Evolutionary conservation across 2,888 invertebrate species (phyloP).

Genomic region (Omphaloscelis lunosa): DNA sequence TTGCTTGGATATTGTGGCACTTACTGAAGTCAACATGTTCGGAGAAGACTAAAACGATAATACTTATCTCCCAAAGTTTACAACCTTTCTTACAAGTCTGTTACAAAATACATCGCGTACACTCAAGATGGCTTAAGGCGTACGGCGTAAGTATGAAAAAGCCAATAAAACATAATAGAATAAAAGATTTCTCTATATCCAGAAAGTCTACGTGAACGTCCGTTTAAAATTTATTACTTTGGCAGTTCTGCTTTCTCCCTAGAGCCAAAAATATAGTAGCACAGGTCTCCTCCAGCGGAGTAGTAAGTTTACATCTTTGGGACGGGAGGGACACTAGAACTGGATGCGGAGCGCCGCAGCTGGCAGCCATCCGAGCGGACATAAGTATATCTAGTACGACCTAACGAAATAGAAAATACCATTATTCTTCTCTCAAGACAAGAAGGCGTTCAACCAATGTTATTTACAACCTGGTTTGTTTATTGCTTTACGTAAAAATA

Average conservation of each 20-base stretch:
- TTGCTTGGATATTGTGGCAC: neutral
- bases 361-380: constrained; percentile 88
- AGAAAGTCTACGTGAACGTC: constrained; percentile 23
- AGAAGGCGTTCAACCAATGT: constrained; percentile 88
- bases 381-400: constrained; percentile 83
- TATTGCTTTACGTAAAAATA: constrained; percentile 81
- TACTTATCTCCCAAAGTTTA: neutral
- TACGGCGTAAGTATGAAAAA: neutral
- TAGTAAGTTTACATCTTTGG: constrained; percentile 80
- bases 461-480: constrained; percentile 88
- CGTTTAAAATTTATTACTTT: constrained; percentile 37
- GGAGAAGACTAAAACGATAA: neutral
- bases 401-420: constrained; percentile 90
- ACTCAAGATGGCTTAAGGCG: neutral
- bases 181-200: constrained; percentile 24
- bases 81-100: neutral
- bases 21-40: constrained; percentile 10
- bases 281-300: constrained; percentile 77
- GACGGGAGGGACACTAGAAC: constrained; percentile 78
- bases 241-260: constrained; percentile 36
- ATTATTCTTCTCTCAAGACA: constrained; percentile 89
- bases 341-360: constrained; percentile 81
- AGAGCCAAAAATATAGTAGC: constrained; percentile 43
- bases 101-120: neutral
- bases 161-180: constrained; percentile 28